These are phyloP conservation scores for Acridotheres tristis DNA, from an alignment of 2,797 vertebrate species.

Conservation along the genomic window DNA sequence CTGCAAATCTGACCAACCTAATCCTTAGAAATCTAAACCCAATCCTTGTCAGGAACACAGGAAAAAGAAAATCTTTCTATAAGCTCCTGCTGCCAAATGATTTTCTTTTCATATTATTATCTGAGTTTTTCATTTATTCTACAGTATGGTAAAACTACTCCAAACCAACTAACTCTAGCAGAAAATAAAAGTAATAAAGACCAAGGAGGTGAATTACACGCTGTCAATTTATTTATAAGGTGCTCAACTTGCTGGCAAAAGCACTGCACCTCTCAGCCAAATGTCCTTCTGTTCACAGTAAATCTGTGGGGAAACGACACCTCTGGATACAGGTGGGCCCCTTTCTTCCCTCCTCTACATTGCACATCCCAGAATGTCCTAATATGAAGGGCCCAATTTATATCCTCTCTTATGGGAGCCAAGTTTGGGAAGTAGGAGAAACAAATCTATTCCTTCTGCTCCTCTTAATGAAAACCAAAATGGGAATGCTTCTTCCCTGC, in stretches of 20 bases:
- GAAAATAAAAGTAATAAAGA: neutral
- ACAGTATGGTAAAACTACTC: neutral
- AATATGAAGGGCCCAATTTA: neutral
- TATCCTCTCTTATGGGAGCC: neutral
- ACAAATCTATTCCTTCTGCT: neutral
- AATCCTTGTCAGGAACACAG: neutral
- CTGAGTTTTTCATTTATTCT: neutral
- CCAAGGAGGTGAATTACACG: neutral
- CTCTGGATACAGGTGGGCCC: too few relatives aligned
- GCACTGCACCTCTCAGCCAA: neutral
- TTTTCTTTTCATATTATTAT: neutral
- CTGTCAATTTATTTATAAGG: neutral
- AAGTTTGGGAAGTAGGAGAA: neutral
- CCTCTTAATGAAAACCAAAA: neutral
- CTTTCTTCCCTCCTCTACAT: neutral
- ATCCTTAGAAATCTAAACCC: neutral
- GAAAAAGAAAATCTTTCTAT: neutral
- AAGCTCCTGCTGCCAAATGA: neutral
- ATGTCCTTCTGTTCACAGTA: neutral
- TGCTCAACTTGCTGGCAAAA: neutral
- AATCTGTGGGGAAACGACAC: neutral
- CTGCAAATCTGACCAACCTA: neutral
- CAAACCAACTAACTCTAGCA: neutral
- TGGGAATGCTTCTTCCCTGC: rapidly evolving
- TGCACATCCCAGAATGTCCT: neutral